Conservation (phyloP, 1,140 invertebrate species). For the Trinorchestia longiramus region DNA sequence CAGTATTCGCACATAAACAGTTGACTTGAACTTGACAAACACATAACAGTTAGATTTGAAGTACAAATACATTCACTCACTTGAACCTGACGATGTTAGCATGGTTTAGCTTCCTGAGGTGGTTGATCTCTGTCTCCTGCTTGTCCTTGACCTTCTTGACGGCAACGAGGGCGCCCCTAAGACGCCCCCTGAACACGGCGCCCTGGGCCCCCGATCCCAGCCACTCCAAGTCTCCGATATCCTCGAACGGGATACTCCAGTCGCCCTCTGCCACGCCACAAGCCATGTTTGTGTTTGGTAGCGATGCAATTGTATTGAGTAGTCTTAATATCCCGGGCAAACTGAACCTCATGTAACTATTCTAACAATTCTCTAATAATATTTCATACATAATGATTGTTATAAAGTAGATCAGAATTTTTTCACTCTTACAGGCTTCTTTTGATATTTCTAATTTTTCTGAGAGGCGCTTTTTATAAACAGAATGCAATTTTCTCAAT, state of each 20-base stretch:
- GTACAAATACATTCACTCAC: constrained; percentile 71
- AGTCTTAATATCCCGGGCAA: no score
- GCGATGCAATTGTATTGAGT: no score
- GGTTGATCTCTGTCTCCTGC: constrained; percentile 94
- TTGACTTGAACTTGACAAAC: neutral
- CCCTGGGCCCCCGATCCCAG: constrained; percentile 96
- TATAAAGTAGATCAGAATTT: no score
- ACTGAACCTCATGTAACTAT: no score
- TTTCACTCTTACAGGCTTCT: no score
- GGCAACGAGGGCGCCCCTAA: constrained; percentile 88
- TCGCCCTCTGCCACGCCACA: constrained; percentile 72
- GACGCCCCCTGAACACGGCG: constrained; percentile 90
- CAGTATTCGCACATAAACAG: neutral
- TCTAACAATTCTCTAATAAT: no score
- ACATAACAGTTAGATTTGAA: neutral
- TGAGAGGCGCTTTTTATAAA: no score
- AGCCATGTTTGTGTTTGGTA: neutral
- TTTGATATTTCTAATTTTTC: no score
- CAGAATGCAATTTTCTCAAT: no score
- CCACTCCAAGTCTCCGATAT: constrained; percentile 91
- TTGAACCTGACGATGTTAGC: constrained; percentile 97
- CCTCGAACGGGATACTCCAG: constrained; percentile 96
- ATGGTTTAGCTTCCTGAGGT: constrained; percentile 94
- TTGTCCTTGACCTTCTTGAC: constrained; percentile 96
- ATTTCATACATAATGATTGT: no score